Percentiles rank a stretch among this genome's conserved stretches.
These are phyloP conservation scores for Odontophorus gujanensis DNA, from an alignment of 2,113 vertebrate genomes.

Conservation along the genomic window DNA sequence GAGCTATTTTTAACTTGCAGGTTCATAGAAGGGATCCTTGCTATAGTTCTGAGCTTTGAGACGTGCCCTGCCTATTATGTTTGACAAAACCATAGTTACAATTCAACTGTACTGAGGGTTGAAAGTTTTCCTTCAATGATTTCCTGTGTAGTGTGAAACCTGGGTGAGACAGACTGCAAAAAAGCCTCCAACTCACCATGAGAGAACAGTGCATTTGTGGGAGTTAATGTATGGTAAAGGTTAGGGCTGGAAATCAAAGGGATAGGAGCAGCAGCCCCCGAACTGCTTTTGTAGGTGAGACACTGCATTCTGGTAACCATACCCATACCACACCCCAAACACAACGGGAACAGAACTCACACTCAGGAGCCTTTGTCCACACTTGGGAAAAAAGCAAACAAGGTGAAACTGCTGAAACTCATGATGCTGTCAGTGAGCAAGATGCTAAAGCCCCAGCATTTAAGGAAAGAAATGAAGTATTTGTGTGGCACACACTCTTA, in stretches of 20 bases:
- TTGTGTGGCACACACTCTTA: neutral
- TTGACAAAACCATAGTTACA: neutral
- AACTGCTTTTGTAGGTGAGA: neutral
- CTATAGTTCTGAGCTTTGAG: constrained; percentile 33
- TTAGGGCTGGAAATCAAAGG: neutral
- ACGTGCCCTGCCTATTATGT: neutral
- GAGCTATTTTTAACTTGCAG: constrained; percentile 61
- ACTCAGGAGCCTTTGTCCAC: neutral
- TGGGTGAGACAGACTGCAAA: neutral
- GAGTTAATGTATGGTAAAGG: neutral
- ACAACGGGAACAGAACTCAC: neutral
- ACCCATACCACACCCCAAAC: neutral
- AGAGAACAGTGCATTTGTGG: too few species aligned
- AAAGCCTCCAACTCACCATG: too few species aligned
- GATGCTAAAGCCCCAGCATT: neutral
- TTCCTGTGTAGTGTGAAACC: neutral
- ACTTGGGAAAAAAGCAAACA: neutral
- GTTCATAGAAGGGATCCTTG: constrained; percentile 49
- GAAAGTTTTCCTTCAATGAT: neutral
- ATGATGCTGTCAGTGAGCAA: neutral
- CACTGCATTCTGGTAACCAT: neutral
- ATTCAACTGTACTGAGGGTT: neutral
- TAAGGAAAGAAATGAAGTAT: neutral
- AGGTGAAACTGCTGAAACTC: neutral
- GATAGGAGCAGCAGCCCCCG: neutral